These are phyloP conservation scores for Trichogramma dendrolimi DNA, from an alignment of 2,888 invertebrate species.

Conservation along the genomic window DNA sequence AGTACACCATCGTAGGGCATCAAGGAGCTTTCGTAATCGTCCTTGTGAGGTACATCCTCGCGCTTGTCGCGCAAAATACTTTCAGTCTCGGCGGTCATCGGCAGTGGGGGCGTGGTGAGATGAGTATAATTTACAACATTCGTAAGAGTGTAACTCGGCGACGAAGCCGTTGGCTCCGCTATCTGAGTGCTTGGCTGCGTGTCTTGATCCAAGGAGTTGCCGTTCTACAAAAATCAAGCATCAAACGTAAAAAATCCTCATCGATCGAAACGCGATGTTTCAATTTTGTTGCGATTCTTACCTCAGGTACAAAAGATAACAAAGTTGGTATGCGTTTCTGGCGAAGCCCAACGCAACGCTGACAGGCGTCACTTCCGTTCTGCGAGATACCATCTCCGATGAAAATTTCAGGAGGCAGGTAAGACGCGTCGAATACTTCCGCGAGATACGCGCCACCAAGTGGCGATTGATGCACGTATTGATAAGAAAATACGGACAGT, in stretches of 20 bases:
- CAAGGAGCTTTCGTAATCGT: slow-evolving; percentile 39
- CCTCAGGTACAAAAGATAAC: slow-evolving; percentile 43
- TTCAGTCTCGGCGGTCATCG: slow-evolving; percentile 21
- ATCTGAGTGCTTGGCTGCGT: no score
- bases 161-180: no score
- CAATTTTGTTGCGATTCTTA: slow-evolving; percentile 25
- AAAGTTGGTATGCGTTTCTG: slow-evolving; percentile 45
- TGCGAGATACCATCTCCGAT: slow-evolving; percentile 64
- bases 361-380: slow-evolving; percentile 48
- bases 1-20: slow-evolving; percentile 68
- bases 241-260: neutral
- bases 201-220: no score
- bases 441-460: slow-evolving; percentile 76
- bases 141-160: slow-evolving; percentile 3
- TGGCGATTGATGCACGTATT: slow-evolving; percentile 67
- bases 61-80: slow-evolving; percentile 35
- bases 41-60: slow-evolving; percentile 41
- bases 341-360: slow-evolving; percentile 55
- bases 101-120: slow-evolving; percentile 2
- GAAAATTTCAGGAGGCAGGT: slow-evolving; percentile 64
- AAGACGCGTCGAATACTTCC: slow-evolving; percentile 73
- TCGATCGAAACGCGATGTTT: neutral
- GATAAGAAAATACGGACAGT: slow-evolving; percentile 68
- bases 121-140: slow-evolving; percentile 6
- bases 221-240: no score